Evolutionary conservation across 2,888 invertebrate genomes (phyloP), one percentile per base, ranked within the genome.

Genomic region (Eretmocerus hayati): DNA sequence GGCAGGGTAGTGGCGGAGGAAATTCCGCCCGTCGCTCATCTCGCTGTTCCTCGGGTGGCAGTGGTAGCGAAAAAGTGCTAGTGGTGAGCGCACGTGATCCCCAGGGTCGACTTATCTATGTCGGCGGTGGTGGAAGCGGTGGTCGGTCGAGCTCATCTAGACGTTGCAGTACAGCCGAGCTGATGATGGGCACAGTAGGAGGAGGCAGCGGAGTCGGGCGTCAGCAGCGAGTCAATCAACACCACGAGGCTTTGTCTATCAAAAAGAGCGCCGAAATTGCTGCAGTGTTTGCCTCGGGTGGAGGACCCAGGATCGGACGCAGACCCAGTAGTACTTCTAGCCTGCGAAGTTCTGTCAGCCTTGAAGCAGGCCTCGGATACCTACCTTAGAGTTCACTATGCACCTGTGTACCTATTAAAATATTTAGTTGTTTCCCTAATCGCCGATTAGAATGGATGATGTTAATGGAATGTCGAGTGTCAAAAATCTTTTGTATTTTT

Each of bases 191-290:
- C 23, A 26, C 20, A n/a, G 26, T 4, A 26, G 35, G 16, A 18
- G n/a, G n/a, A n/a, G 31, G 2, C n/a, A 38, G 13, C 30, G 32
- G 35, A 8, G 35, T 11, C 35, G 35, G 35, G 2, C 5, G 20
- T 26, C 2, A 30, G 16, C 21, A 9, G 11, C 22, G 32, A 2
- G 22, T 3, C 4, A 13, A 8, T 5, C 13, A 31, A 36, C 58
- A 58, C 46, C 65, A 69, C 42, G 87, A 87, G 60, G 87, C 88
- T 0, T 72, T 90, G 0, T 87, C 88, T 45, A 87, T 90, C 22
- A 90, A 90, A 71, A 90, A 90, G 67, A 87, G 87, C 3, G 90
- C 90, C 0, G 90, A 90, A 69, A 90, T 90, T 61, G 90, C 90
- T 0, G 90, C 90, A 0, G 74, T 90, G 22, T 90, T 91, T 67